These are phyloP conservation scores for Pilophorus perplexus DNA, from an alignment of 2,888 invertebrate species.

Conservation along the genomic window DNA sequence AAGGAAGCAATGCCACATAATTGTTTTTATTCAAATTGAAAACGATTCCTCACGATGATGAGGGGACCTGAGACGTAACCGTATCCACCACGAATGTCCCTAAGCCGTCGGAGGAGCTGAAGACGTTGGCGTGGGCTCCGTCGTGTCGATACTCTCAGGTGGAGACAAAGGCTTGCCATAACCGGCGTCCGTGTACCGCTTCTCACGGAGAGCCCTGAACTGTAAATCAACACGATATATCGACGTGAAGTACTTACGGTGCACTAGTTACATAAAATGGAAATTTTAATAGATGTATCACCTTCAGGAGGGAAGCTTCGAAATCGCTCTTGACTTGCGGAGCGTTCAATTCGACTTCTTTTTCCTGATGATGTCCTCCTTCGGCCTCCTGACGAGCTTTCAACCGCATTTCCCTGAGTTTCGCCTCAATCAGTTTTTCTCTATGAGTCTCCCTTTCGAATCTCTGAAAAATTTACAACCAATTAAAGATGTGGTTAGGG, in stretches of 20 bases:
- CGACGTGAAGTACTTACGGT: neutral
- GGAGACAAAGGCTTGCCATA: conserved; percentile 17
- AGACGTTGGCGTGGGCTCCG: neutral
- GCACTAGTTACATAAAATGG: neutral
- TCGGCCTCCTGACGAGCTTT: conserved; percentile 35
- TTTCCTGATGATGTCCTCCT: neutral
- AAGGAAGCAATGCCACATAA: too few species aligned
- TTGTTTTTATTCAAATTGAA: too few species aligned
- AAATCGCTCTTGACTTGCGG: conserved; percentile 7
- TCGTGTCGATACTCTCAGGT: conserved; percentile 1
- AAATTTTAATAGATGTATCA: neutral
- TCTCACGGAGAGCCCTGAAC: conserved; percentile 19
- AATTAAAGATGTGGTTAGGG: too few species aligned
- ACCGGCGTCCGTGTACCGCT: conserved; percentile 7
- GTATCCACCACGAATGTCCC: too few species aligned
- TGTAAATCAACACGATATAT: neutral
- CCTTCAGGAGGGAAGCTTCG: neutral
- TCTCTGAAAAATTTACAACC: conserved; percentile 20
- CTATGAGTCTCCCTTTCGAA: conserved; percentile 44
- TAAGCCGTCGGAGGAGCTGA: too few species aligned
- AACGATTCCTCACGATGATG: too few species aligned
- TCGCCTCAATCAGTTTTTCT: conserved; percentile 45
- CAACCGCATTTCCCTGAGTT: conserved; percentile 43
- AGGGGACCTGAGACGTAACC: too few species aligned
- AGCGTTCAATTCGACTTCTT: neutral